Percentiles rank a stretch among this genome's conserved stretches.
Evolutionary conservation across 2,797 vertebrate species (phyloP).

Genomic region (Enteromius treurensis): DNA sequence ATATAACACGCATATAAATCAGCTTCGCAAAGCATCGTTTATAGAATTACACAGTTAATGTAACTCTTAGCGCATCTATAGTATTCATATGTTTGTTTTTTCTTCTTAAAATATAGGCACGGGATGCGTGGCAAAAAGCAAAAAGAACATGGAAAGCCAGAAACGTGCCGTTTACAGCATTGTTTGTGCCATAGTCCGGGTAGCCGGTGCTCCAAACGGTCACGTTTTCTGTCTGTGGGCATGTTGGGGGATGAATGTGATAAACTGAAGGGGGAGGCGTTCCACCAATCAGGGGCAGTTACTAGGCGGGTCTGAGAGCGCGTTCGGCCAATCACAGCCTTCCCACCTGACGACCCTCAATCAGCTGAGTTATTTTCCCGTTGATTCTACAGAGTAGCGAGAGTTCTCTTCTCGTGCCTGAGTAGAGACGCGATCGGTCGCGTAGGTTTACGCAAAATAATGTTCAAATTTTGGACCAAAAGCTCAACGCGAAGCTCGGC

Average conservation of each 20-base stretch:
- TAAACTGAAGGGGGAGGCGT: not conserved
- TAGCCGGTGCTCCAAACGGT: constrained; percentile 45
- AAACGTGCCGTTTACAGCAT: constrained; percentile 7
- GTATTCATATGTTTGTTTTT: not conserved
- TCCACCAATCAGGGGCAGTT: constrained; percentile 58
- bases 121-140: not conserved
- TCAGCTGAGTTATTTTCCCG: constrained; percentile 62
- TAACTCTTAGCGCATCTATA: not conserved
- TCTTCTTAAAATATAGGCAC: not conserved
- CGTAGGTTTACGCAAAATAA: constrained; percentile 45
- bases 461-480: constrained; percentile 48
- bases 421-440: not conserved
- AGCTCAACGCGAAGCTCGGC: constrained; percentile 12
- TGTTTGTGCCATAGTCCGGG: not conserved
- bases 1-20: not conserved
- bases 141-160: not conserved
- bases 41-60: not conserved
- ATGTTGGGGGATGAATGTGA: constrained; percentile 34
- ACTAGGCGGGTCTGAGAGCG: constrained; percentile 57
- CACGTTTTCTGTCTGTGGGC: constrained; percentile 59
- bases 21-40: not conserved
- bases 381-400: constrained; percentile 52
- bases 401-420: constrained; percentile 29
- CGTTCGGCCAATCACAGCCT: constrained; percentile 55
- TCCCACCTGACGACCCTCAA: constrained; percentile 63